Evolutionary conservation across 2,113 vertebrate species (phyloP).

Genomic region (Chamaea fasciata): DNA sequence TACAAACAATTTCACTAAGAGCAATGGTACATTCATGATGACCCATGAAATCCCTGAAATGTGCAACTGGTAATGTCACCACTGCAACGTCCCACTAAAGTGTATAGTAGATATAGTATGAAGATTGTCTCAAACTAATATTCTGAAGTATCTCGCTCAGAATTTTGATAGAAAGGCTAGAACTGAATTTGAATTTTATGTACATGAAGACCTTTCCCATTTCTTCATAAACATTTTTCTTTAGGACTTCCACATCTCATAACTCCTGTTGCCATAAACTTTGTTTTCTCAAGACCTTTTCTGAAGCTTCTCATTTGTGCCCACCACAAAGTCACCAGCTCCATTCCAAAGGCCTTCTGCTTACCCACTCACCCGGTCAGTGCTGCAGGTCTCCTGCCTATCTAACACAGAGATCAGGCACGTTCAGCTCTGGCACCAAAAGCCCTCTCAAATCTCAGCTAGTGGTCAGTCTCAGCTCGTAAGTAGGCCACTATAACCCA

Average conservation of each 20-base stretch:
- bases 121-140: not conserved
- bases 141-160: not conserved
- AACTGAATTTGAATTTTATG: not conserved
- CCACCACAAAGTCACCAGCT: not conserved
- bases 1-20: not conserved
- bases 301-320: not conserved
- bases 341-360: not conserved
- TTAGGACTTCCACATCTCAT: not conserved
- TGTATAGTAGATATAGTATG: not conserved
- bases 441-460: not conserved
- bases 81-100: not conserved
- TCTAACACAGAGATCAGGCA: not conserved
- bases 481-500: not conserved
- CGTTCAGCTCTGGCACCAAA: not conserved
- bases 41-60: not conserved
- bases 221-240: not conserved
- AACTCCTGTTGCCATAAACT: not conserved
- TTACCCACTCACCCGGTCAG: fast-evolving
- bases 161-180: not conserved
- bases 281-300: not conserved
- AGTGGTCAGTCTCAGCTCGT: not conserved
- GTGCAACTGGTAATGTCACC: not conserved
- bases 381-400: not conserved
- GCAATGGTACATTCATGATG: not conserved
- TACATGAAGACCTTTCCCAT: not conserved